A percentile compares a stretch with the other conserved stretches of the same genome.
Conservation (phyloP, 2,797 vertebrate genomes). For the Gambelia wislizenii region DNA sequence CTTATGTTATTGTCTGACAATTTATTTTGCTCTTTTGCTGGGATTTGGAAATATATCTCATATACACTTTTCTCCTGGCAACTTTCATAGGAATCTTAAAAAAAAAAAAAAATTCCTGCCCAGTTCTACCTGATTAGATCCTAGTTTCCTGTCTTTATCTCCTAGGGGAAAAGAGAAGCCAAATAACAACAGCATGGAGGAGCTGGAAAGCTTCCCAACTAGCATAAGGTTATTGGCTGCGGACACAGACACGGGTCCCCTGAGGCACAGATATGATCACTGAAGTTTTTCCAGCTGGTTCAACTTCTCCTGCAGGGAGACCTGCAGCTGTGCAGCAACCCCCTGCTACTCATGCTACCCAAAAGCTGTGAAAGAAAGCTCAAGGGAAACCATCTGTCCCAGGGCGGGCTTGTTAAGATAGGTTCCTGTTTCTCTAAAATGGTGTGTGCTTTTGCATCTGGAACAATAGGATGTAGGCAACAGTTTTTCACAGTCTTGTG, state of each 20-base stretch:
- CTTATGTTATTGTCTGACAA: not conserved
- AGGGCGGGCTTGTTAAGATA: not conserved
- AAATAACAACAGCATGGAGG: conserved; percentile 7
- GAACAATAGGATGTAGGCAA: not conserved
- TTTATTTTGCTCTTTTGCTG: not conserved
- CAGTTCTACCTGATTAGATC: not conserved
- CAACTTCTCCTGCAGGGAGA: conserved; percentile 1
- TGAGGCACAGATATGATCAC: not conserved
- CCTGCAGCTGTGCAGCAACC: not conserved
- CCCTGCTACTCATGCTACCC: not conserved
- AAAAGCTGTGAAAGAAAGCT: conserved; percentile 10
- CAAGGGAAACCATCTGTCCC: conserved; percentile 13
- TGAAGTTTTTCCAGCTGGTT: conserved; percentile 26
- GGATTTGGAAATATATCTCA: not conserved
- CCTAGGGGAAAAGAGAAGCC: not conserved
- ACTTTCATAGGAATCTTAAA: not conserved
- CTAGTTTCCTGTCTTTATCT: conserved; percentile 6
- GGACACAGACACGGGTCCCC: not conserved
- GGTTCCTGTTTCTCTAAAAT: conserved; percentile 4
- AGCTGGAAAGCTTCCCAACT: not conserved
- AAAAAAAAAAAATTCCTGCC: not conserved
- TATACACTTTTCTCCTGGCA: not conserved
- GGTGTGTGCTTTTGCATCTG: not conserved
- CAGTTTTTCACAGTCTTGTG: not conserved
- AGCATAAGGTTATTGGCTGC: conserved; percentile 23